Conservation (phyloP, 2,113 vertebrate species). For the Silurus glanis region DNA sequence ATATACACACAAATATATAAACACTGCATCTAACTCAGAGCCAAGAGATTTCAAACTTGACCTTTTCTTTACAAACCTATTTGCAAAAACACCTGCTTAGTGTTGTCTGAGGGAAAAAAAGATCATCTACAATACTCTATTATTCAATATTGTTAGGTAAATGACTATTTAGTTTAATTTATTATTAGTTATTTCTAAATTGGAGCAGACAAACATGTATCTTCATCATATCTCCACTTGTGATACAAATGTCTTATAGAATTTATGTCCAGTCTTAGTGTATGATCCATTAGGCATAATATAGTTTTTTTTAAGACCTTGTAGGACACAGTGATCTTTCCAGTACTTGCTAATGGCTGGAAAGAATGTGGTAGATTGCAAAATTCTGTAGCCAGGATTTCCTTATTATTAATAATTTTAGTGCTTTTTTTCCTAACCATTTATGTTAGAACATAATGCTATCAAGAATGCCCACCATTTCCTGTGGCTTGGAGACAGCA, state of each 20-base stretch:
- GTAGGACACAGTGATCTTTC: not conserved
- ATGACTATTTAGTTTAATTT: not conserved
- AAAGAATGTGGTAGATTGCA: not conserved
- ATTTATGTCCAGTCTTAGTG: not conserved
- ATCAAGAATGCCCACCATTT: not conserved
- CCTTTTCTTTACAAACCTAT: not conserved
- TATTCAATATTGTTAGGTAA: not conserved
- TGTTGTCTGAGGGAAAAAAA: not conserved
- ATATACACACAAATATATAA: not conserved
- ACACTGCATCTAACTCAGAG: not conserved
- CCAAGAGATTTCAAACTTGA: not conserved
- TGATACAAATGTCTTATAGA: not conserved
- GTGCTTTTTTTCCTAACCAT: not conserved
- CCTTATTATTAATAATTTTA: not conserved
- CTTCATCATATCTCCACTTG: not conserved
- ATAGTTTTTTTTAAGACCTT: not conserved
- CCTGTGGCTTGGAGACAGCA: constrained; percentile 35
- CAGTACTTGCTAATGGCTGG: not conserved
- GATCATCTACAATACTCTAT: not conserved
- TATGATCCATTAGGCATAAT: not conserved
- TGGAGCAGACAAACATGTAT: not conserved
- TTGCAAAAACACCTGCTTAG: not conserved
- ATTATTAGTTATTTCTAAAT: not conserved
- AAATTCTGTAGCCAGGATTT: not conserved
- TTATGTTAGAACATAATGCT: not conserved